Percentiles rank a stretch among this genome's conserved stretches.
Evolutionary conservation across 2,888 invertebrate genomes (phyloP).

Genomic region (Ligdia adustata): DNA sequence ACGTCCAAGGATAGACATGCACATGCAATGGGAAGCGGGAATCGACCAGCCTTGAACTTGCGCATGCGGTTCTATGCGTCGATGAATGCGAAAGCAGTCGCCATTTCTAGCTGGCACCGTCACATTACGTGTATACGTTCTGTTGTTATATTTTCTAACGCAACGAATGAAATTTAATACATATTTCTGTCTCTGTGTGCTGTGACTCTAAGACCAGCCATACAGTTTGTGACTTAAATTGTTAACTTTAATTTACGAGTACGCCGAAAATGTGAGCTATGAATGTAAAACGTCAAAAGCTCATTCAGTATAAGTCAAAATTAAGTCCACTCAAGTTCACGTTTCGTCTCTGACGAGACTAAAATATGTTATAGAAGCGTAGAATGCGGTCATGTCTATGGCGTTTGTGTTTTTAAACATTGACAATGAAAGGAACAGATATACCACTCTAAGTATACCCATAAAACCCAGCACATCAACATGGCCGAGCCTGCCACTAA

Average conservation of each 20-base stretch:
- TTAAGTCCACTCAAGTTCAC: constrained; percentile 5
- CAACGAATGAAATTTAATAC: too few relatives aligned
- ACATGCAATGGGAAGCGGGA: constrained; percentile 76
- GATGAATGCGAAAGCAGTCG: constrained; percentile 68
- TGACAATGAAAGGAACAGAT: background rate
- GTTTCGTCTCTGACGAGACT: constrained; percentile 25
- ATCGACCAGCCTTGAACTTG: constrained; percentile 82
- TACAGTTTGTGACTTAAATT: too few relatives aligned
- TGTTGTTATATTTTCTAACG: constrained; percentile 4
- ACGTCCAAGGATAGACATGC: constrained; percentile 56
- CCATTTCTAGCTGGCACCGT: constrained; percentile 65
- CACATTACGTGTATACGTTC: constrained; percentile 15
- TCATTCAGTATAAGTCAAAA: constrained; percentile 1
- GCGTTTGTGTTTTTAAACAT: constrained; percentile 27
- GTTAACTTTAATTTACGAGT: too few relatives aligned
- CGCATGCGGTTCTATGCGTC: constrained; percentile 65
- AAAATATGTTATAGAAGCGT: constrained; percentile 43
- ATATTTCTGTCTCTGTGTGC: too few relatives aligned
- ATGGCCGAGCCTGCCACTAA: too few relatives aligned
- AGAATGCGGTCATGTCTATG: constrained; percentile 37
- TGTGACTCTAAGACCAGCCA: too few relatives aligned
- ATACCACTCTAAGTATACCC: background rate
- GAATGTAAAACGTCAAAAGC: too few relatives aligned
- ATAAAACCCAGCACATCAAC: too few relatives aligned
- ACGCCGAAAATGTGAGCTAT: too few relatives aligned